Percentiles rank a stretch among this genome's conserved stretches.
phyloP scores from a whole-genome alignment of 2,888 invertebrate species.

The Apamea monoglypha region DNA sequence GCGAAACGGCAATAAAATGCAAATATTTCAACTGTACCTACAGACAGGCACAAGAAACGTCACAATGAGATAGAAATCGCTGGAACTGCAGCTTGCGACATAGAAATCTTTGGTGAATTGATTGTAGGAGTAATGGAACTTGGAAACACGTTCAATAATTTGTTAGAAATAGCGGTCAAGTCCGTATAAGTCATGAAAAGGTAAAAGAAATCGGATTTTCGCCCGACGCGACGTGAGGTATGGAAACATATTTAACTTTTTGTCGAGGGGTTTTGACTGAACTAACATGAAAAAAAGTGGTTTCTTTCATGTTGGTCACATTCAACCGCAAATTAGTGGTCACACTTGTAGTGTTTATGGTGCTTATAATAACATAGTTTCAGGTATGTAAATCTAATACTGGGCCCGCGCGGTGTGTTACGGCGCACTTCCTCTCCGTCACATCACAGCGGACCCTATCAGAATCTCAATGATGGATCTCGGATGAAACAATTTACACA shows the following conservation, averaged over 20 bases:
- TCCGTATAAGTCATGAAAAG: neutral
- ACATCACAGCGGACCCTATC: too few species aligned
- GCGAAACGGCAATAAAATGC: conserved; percentile 35
- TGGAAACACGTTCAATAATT: neutral
- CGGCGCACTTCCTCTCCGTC: too few species aligned
- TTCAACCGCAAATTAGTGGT: neutral
- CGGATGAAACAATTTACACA: too few species aligned
- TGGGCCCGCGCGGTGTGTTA: too few species aligned
- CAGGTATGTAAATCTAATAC: too few species aligned
- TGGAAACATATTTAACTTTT: neutral
- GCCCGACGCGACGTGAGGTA: neutral
- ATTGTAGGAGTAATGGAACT: conserved; percentile 16
- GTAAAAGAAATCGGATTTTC: conserved; percentile 4
- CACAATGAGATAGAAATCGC: conserved; percentile 54
- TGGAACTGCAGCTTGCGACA: conserved; percentile 27
- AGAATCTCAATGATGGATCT: too few species aligned
- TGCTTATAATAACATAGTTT: too few species aligned
- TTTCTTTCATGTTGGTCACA: neutral
- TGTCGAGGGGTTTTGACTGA: neutral
- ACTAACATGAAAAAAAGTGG: neutral
- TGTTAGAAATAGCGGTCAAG: conserved; percentile 40
- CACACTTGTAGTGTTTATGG: too few species aligned
- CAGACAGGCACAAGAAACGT: conserved; percentile 37
- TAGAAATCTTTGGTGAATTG: conserved; percentile 20
- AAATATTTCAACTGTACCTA: conserved; percentile 36